Conservation (phyloP, 2,797 vertebrate species). For the Botia kubotai region DNA sequence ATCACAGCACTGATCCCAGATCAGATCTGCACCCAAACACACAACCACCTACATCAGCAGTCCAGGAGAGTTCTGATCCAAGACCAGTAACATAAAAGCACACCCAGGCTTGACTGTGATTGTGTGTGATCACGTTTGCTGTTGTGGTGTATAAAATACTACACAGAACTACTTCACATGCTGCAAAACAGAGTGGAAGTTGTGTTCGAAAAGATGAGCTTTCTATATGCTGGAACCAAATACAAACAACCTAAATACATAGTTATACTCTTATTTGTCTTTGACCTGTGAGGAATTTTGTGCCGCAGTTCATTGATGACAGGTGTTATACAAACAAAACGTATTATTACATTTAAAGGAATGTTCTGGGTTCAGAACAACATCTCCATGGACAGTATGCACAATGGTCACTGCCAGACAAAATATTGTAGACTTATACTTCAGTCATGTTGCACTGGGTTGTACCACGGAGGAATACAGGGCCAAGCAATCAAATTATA, state of each 20-base stretch:
- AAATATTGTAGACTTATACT: background rate
- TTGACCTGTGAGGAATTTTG: background rate
- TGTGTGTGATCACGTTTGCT: background rate
- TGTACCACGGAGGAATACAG: background rate
- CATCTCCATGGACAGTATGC: background rate
- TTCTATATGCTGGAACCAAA: slow-evolving; percentile 10
- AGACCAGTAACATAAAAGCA: slow-evolving; percentile 5
- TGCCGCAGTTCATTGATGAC: background rate
- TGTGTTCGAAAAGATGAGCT: slow-evolving; percentile 39
- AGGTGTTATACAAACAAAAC: background rate
- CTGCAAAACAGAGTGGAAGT: slow-evolving; percentile 26
- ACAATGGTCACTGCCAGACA: background rate
- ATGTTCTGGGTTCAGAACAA: background rate
- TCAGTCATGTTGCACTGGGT: background rate
- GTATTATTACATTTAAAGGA: background rate
- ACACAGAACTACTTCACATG: slow-evolving; percentile 22
- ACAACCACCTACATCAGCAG: background rate
- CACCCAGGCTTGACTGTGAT: background rate
- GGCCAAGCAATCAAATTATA: background rate
- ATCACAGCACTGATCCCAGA: background rate
- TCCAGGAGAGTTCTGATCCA: background rate
- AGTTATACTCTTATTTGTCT: background rate
- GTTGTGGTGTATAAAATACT: background rate
- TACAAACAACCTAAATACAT: slow-evolving; percentile 7
- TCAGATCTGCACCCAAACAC: slow-evolving; percentile 8